phyloP scores from a whole-genome alignment of 2,888 invertebrate species.

The Chouioia cunea region DNA sequence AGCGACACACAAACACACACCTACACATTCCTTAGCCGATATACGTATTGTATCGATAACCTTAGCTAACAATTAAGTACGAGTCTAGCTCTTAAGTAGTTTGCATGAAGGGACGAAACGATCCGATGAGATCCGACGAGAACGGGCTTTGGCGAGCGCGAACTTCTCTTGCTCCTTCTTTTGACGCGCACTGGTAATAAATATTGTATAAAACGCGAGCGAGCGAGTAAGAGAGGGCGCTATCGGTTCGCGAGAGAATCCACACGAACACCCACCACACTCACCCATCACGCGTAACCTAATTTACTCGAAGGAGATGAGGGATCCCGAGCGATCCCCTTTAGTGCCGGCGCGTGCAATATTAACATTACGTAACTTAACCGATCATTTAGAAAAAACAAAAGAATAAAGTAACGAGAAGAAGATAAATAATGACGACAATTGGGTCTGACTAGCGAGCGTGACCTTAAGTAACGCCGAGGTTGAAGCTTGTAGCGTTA shows the following conservation, averaged over 20 bases:
- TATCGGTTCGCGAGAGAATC: background rate
- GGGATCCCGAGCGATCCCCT: constrained; percentile 44
- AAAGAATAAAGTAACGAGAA: constrained; percentile 1
- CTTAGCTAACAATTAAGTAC: constrained; percentile 34
- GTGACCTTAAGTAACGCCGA: constrained; percentile 34
- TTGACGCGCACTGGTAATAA: no score
- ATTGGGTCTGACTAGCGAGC: constrained; percentile 31
- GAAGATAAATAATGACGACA: constrained; percentile 1
- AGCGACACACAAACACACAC: no score
- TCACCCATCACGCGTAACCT: constrained; percentile 11
- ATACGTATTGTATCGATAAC: no score
- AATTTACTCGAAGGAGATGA: constrained; percentile 30
- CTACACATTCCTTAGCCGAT: no score
- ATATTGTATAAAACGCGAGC: background rate
- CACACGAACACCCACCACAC: no score
- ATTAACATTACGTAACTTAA: constrained; percentile 51
- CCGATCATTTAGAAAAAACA: constrained; percentile 12
- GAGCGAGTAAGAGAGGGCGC: constrained; percentile 7
- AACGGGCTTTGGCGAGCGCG: background rate
- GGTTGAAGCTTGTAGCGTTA: constrained; percentile 41
- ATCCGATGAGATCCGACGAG: constrained; percentile 2
- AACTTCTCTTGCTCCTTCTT: no score
- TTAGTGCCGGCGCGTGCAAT: constrained; percentile 68
- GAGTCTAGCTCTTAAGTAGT: constrained; percentile 43
- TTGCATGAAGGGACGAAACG: constrained; percentile 27